A percentile compares a stretch with the other conserved stretches of the same genome.
phyloP scores from a whole-genome alignment of 2,888 invertebrate genomes.

The Drosophila lacicola region DNA sequence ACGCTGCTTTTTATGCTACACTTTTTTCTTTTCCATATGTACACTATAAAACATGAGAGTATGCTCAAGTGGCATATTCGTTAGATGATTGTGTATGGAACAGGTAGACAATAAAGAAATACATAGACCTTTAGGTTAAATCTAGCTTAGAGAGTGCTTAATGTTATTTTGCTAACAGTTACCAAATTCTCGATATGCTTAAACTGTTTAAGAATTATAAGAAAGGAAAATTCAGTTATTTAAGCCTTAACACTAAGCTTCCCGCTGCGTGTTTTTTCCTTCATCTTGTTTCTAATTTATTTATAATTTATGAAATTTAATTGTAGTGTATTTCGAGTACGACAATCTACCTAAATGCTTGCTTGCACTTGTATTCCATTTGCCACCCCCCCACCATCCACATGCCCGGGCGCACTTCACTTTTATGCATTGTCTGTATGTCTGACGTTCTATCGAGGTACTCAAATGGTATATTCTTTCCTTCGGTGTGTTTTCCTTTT shows the following conservation, averaged over 20 bases:
- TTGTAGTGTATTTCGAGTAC: conserved; percentile 24
- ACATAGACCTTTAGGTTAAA: background rate
- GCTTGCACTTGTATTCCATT: conserved; percentile 40
- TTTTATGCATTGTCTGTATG: conserved; percentile 79
- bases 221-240: no score
- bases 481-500: conserved; percentile 29
- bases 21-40: conserved; percentile 46
- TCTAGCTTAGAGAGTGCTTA: background rate
- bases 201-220: no score
- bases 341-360: background rate
- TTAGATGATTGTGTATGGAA: background rate
- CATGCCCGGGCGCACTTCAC: conserved; percentile 67
- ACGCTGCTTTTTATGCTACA: conserved; percentile 64
- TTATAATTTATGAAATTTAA: background rate
- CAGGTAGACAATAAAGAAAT: background rate
- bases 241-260: no score
- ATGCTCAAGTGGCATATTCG: background rate
- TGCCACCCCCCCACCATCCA: conserved; percentile 17
- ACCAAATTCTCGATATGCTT: no score
- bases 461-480: conserved; percentile 73
- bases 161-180: no score
- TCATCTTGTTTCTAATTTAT: no score
- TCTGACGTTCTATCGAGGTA: conserved; percentile 61
- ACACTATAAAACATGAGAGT: conserved; percentile 32
- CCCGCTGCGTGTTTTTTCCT: no score